phyloP scores from a whole-genome alignment of 1,140 invertebrate genomes.

The Meloidogyne floridensis region DNA sequence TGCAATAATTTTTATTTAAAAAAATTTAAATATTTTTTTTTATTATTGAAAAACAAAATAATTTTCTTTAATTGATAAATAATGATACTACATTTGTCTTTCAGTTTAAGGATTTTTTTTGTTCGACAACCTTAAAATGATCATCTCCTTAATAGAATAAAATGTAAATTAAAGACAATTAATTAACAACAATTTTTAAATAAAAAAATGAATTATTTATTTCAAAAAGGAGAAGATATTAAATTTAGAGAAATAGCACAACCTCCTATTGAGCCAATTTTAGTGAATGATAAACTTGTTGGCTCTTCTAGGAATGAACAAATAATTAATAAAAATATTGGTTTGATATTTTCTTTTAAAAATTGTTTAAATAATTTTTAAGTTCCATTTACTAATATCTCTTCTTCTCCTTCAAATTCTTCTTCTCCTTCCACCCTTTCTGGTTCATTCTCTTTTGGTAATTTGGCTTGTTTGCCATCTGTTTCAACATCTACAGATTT shows the following conservation, averaged over 20 bases:
- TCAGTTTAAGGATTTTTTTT: not conserved
- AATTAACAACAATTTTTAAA: not conserved
- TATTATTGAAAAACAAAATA: too few species aligned
- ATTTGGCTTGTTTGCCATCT: constrained; percentile 13
- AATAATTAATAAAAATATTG: not conserved
- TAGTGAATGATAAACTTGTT: not conserved
- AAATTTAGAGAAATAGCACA: not conserved
- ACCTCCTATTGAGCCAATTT: not conserved
- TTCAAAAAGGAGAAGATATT: not conserved
- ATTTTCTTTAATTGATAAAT: not conserved
- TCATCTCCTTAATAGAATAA: not conserved
- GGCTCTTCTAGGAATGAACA: not conserved
- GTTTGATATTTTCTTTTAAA: not conserved
- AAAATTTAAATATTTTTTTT: too few species aligned
- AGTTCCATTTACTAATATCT: not conserved
- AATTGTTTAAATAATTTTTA: not conserved
- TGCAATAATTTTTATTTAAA: too few species aligned
- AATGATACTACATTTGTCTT: not conserved
- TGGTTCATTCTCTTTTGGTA: constrained; percentile 17
- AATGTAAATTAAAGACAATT: not conserved
- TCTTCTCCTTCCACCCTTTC: constrained; percentile 15
- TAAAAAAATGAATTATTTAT: not conserved
- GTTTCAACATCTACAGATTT: not conserved
- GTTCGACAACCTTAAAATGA: not conserved
- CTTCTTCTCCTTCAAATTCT: constrained; percentile 12